Percentiles rank a stretch among this genome's conserved stretches.
phyloP scores from a whole-genome alignment of 2,797 vertebrate species.

The Rhinophrynus dorsalis region DNA sequence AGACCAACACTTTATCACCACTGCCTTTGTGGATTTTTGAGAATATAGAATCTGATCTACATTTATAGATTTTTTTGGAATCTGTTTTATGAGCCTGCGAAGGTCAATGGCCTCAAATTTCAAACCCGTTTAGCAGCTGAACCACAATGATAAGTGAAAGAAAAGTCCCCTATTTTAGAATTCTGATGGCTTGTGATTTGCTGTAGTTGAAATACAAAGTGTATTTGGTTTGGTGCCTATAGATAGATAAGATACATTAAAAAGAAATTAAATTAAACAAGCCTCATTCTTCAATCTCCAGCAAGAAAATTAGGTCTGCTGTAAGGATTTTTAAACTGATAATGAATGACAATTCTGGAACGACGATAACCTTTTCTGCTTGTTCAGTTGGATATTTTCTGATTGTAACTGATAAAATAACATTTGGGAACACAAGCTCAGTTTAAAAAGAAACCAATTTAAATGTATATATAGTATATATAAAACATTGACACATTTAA shows the following conservation, averaged over 20 bases:
- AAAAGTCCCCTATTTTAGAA: background rate
- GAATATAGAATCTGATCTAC: background rate
- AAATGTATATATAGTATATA: too few relatives aligned
- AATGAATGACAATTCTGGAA: too few relatives aligned
- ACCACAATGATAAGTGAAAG: background rate
- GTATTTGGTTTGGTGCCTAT: background rate
- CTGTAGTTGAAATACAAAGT: background rate
- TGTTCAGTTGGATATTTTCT: too few relatives aligned
- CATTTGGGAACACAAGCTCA: too few relatives aligned
- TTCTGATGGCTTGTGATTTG: background rate
- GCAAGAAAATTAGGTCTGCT: too few relatives aligned
- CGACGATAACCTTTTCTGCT: too few relatives aligned
- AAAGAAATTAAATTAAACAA: slow-evolving; percentile 2
- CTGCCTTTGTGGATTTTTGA: background rate
- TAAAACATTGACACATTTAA: too few relatives aligned
- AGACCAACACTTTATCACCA: background rate
- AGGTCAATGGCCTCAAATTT: background rate
- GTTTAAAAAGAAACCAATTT: too few relatives aligned
- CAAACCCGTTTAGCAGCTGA: slow-evolving; percentile 8
- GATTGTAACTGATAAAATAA: too few relatives aligned
- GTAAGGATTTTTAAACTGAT: too few relatives aligned
- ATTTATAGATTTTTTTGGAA: background rate
- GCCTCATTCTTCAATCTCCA: too few relatives aligned
- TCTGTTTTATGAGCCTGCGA: background rate
- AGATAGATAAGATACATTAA: background rate